Evolutionary conservation across 2,888 invertebrate species (phyloP).

Genomic region (Drosophila rellima): DNA sequence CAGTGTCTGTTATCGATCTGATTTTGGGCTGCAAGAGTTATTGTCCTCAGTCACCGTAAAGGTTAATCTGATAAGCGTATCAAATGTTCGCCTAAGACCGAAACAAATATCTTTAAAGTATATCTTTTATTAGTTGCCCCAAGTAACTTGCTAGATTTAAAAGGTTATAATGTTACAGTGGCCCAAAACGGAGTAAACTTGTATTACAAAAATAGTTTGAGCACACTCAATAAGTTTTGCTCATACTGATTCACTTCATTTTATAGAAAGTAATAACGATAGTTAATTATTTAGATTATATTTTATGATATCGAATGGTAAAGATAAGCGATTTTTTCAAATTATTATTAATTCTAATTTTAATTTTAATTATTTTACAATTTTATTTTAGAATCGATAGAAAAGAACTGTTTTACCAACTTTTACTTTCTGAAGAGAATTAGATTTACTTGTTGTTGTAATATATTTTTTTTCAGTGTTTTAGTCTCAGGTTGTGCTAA

Average conservation of each 20-base stretch:
- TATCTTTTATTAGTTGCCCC: not conserved
- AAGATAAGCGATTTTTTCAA: too few relatives aligned
- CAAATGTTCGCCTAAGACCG: slow-evolving; percentile 16
- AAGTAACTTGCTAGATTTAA: slow-evolving; percentile 1
- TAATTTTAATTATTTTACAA: not conserved
- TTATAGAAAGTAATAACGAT: too few relatives aligned
- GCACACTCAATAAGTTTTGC: too few relatives aligned
- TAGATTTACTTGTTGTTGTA: not conserved
- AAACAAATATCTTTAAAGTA: slow-evolving; percentile 25
- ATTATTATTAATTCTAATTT: too few relatives aligned
- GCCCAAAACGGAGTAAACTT: not conserved
- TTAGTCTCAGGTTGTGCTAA: not conserved
- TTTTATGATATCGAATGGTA: too few relatives aligned
- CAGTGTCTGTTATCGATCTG: slow-evolving; percentile 49
- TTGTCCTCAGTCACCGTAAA: slow-evolving; percentile 11
- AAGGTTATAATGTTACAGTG: slow-evolving; percentile 9
- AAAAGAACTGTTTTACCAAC: not conserved
- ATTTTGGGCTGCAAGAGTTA: slow-evolving; percentile 20
- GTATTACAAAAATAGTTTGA: not conserved
- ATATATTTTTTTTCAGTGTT: slow-evolving; percentile 10
- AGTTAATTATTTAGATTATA: too few relatives aligned
- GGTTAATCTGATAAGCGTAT: slow-evolving; percentile 26
- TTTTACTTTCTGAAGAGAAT: not conserved
- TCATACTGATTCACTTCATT: too few relatives aligned
- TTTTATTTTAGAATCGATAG: not conserved